phyloP scores from a whole-genome alignment of 92 coral and sea anemone species.

The Anthopleura xanthogrammica region DNA sequence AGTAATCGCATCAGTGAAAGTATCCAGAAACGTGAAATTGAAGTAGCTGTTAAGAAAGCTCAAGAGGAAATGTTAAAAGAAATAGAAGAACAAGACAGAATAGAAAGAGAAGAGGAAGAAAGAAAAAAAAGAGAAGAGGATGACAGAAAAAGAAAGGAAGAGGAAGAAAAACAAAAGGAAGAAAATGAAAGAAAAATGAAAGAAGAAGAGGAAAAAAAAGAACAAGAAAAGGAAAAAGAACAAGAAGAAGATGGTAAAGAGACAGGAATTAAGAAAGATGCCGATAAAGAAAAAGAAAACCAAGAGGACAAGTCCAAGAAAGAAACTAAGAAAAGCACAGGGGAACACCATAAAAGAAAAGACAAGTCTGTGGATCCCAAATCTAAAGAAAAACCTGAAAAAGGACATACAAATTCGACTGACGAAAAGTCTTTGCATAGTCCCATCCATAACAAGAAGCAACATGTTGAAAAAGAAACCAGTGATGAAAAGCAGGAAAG shows the following conservation, averaged over 20 bases:
- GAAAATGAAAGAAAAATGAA: constrained; percentile 9
- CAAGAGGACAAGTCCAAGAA: constrained; percentile 16
- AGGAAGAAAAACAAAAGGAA: constrained; percentile 11
- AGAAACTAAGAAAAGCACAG: neutral
- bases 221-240: constrained; percentile 27
- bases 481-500: neutral
- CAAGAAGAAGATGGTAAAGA: constrained; percentile 6
- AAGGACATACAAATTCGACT: neutral
- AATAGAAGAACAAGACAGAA: constrained; percentile 35
- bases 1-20: constrained; percentile 45
- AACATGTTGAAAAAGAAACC: neutral
- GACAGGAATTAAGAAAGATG: constrained; percentile 7
- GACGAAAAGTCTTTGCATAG: neutral
- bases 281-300: constrained; percentile 8
- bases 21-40: constrained; percentile 33
- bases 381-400: constrained; percentile 3
- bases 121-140: constrained; percentile 18
- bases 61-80: constrained; percentile 43
- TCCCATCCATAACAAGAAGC: neutral
- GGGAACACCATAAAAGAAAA: constrained; percentile 1
- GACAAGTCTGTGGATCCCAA: neutral
- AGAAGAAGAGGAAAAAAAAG: constrained; percentile 10
- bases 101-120: constrained; percentile 39
- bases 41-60: constrained; percentile 43
- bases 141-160: constrained; percentile 14